phyloP scores from a whole-genome alignment of 1,140 invertebrate genomes.

The Diprion similis region DNA sequence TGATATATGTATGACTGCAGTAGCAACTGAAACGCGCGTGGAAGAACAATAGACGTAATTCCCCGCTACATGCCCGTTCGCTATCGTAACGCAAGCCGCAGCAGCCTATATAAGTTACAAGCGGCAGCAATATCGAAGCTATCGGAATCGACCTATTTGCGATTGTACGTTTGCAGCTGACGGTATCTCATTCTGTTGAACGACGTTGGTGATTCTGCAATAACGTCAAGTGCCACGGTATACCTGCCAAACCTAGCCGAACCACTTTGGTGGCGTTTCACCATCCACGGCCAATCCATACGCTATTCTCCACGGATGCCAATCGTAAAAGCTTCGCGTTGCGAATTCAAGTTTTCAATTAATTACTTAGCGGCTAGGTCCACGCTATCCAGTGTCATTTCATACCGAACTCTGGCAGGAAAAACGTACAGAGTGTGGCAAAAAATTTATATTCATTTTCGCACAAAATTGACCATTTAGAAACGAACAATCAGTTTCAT shows the following conservation, averaged over 20 bases:
- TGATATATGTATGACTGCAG: background rate
- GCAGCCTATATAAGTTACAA: conserved; percentile 17
- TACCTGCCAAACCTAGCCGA: background rate
- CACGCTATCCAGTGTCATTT: too few species aligned
- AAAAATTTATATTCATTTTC: too few species aligned
- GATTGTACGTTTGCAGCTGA: conserved; percentile 10
- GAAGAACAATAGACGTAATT: conserved; percentile 3
- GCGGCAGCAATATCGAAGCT: conserved; percentile 33
- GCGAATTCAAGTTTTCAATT: too few species aligned
- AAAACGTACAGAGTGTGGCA: too few species aligned
- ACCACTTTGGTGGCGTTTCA: background rate
- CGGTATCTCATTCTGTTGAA: conserved; percentile 3
- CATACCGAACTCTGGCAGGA: too few species aligned
- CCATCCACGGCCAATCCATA: background rate
- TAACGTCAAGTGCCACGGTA: conserved; percentile 32
- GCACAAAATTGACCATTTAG: too few species aligned
- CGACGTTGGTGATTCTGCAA: conserved; percentile 35
- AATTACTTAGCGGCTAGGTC: too few species aligned
- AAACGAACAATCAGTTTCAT: too few species aligned
- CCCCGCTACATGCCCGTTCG: background rate
- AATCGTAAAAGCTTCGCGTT: too few species aligned
- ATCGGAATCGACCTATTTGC: conserved; percentile 25
- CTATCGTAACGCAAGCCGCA: background rate
- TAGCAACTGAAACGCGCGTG: background rate
- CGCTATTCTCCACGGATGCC: background rate